Base-by-base conservation (phyloP, 2,797 vertebrate genomes). In the Gorsachius magnificus region DNA sequence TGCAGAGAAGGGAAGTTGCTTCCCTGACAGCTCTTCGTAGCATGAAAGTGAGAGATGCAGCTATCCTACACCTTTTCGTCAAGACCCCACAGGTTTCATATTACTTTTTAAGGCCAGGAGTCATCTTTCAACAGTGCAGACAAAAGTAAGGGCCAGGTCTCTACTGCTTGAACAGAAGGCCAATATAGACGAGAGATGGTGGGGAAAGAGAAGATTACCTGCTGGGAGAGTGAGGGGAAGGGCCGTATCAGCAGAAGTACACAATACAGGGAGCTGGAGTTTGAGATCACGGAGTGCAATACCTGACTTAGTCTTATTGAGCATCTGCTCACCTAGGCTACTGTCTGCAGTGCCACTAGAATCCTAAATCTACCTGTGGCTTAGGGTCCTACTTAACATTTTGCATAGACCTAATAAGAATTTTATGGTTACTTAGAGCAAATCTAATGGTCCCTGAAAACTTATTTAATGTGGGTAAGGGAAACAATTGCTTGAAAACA, bases 341-440 rank as follows among this genome's bases (percentile, higher is more conserved):
- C 57, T 57, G 68, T 61, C 68, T 71, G 71, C 64, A 71, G 74
- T 16, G n/a, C 57, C 53, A 21, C 61, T 38, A 58, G 76, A 83
- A 66, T 61, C 43, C 53, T 60, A 95, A 86, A 70, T 36, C 57
- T 66, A 91, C 77, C 61, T 65, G 57, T 51, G 22, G 43, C 70
- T 86, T 89, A 82, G 66, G 85, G 66, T 83, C 57, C 77, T 82
- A 46, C 36, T 93, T 78, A 86, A 91, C 29, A 60, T 88, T 83
- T 93, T 93, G 85, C 91, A 93, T 89, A 95, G 94, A 83, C 71
- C 85, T 89, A 79, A 51, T 74, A 91, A 89, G 31, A 91, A 89
- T 93, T 95, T 89, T 51, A 89, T 83, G 57, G 43, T 93, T 89
- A 53, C 91, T 93, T 82, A 89, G 89, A 86, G 81, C 72, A 82